Evolutionary conservation across 2,797 vertebrate species (phyloP).

Genomic region (Sebastes vulpes): DNA sequence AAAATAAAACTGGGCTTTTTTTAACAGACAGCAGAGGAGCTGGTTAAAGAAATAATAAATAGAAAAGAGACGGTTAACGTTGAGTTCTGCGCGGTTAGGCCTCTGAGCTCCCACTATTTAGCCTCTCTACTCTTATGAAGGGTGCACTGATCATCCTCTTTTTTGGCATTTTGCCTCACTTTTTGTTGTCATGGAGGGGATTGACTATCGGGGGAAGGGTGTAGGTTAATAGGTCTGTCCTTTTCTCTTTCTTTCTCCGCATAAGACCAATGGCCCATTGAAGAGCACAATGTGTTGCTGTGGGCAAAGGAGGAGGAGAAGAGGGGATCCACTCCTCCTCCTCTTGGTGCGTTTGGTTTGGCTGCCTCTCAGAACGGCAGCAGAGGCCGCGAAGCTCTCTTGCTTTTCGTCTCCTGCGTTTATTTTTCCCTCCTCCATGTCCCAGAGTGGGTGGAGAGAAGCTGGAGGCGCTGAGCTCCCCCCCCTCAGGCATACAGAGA

Average conservation of each 20-base stretch:
- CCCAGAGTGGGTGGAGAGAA: constrained; percentile 73
- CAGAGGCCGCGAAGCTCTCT: constrained; percentile 59
- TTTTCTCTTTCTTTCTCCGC: constrained; percentile 63
- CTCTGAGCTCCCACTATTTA: constrained; percentile 24
- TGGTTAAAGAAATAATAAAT: constrained; percentile 72
- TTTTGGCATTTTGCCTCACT: constrained; percentile 26
- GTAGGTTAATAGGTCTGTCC: constrained; percentile 80
- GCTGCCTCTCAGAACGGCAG: constrained; percentile 64
- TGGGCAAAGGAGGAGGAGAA: constrained; percentile 59
- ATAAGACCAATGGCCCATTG: constrained; percentile 76
- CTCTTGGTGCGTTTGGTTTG: constrained; percentile 69
- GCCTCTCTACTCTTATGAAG: constrained; percentile 37
- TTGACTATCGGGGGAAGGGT: constrained; percentile 55
- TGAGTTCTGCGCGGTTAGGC: constrained; percentile 62
- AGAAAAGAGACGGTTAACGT: constrained; percentile 41
- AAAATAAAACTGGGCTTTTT: constrained; percentile 61
- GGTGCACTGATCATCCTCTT: constrained; percentile 1
- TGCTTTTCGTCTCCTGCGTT: constrained; percentile 63
- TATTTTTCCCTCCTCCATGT: constrained; percentile 69
- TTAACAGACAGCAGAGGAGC: constrained; percentile 50
- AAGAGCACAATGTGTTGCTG: constrained; percentile 81
- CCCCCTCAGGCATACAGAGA: constrained; percentile 35
- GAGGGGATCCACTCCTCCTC: constrained; percentile 35
- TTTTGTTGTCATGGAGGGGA: constrained; percentile 30
- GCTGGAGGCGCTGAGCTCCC: constrained; percentile 41